Evolutionary conservation across 1,140 invertebrate species (phyloP).

Genomic region (Formica selysi): DNA sequence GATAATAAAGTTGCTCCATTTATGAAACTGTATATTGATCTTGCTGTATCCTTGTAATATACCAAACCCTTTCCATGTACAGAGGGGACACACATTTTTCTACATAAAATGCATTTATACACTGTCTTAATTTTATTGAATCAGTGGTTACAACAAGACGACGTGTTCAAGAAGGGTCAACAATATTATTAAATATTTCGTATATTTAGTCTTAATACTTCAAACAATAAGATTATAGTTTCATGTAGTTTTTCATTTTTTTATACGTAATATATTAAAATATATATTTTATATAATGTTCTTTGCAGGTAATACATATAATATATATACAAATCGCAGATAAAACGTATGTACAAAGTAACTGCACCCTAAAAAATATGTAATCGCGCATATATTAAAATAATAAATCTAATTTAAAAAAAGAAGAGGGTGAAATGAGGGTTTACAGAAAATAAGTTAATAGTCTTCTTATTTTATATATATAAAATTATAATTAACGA

Average conservation of each 20-base stretch:
- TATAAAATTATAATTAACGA: slow-evolving; percentile 73
- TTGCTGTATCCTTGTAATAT: slow-evolving; percentile 27
- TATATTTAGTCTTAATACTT: slow-evolving; percentile 85
- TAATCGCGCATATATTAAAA: slow-evolving; percentile 72
- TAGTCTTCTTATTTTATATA: slow-evolving; percentile 57
- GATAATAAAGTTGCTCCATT: slow-evolving; percentile 78
- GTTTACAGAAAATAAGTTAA: slow-evolving; percentile 76
- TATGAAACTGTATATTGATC: slow-evolving; percentile 29
- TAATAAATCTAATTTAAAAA: slow-evolving; percentile 73
- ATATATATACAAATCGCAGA: slow-evolving; percentile 79
- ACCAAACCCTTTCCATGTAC: background rate
- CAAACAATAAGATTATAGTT: slow-evolving; percentile 85
- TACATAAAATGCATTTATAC: slow-evolving; percentile 64
- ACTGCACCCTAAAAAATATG: slow-evolving; percentile 81
- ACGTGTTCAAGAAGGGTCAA: slow-evolving; percentile 83
- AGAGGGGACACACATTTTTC: slow-evolving; percentile 6
- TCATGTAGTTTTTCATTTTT: slow-evolving; percentile 79
- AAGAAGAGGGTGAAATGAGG: slow-evolving; percentile 63
- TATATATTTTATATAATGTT: slow-evolving; percentile 83
- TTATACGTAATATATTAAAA: slow-evolving; percentile 86
- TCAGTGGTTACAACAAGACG: slow-evolving; percentile 84
- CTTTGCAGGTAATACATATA: slow-evolving; percentile 76
- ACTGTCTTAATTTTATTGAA: slow-evolving; percentile 85
- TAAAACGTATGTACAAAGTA: slow-evolving; percentile 81
- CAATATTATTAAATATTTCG: slow-evolving; percentile 85